phyloP scores from a whole-genome alignment of 2,888 invertebrate species.

The Girardia tigrina region DNA sequence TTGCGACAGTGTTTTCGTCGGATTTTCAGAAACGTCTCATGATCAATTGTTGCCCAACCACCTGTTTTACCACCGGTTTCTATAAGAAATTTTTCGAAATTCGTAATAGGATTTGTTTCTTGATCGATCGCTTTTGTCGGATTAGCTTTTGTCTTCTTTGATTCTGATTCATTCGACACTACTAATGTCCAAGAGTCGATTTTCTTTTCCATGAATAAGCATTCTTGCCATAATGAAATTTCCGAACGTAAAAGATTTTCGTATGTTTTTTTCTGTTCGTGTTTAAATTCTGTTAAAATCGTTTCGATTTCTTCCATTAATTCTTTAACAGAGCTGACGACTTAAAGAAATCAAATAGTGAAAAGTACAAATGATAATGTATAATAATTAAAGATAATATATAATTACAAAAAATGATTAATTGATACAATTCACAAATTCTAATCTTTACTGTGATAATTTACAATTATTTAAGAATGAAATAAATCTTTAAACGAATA shows the following conservation, averaged over 20 bases:
- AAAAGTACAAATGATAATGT: no score
- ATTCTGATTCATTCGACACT: neutral
- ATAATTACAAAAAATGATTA: no score
- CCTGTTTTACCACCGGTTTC: conserved; percentile 47
- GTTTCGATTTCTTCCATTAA: neutral
- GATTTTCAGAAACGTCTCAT: conserved; percentile 44
- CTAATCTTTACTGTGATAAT: no score
- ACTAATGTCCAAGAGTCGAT: neutral
- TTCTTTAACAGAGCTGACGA: neutral
- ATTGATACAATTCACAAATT: no score
- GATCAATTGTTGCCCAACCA: conserved; percentile 51
- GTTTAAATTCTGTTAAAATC: neutral
- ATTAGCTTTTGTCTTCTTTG: no score
- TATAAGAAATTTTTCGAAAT: conserved; percentile 45
- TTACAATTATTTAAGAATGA: no score
- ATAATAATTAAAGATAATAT: no score
- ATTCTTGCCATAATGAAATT: conserved; percentile 26
- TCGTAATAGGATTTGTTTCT: neutral
- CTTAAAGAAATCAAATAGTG: neutral
- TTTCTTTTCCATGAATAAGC: conserved; percentile 10
- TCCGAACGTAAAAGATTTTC: conserved; percentile 19
- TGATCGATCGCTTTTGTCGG: neutral
- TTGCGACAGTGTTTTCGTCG: neutral
- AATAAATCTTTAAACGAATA: no score
- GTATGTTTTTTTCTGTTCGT: neutral